phyloP scores from a whole-genome alignment of 2,113 vertebrate genomes.

The Dasyprocta punctata region DNA sequence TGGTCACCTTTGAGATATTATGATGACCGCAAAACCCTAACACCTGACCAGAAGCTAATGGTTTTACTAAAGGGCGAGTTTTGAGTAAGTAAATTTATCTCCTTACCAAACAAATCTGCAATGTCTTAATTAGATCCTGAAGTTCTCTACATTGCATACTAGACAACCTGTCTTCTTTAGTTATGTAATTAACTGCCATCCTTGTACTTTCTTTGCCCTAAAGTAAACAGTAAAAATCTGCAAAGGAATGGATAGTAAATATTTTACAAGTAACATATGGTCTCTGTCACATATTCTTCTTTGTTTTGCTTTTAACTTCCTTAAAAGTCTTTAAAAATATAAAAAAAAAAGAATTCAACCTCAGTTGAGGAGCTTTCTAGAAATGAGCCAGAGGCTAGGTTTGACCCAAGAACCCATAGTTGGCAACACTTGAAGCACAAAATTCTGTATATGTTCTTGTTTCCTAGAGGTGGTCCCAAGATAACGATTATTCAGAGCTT shows the following conservation, averaged over 20 bases:
- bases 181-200: background rate
- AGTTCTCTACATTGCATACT: background rate
- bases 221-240: background rate
- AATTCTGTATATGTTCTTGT: background rate
- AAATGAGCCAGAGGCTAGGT: background rate
- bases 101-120: background rate
- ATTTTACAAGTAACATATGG: background rate
- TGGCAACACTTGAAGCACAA: background rate
- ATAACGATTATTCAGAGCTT: background rate
- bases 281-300: background rate
- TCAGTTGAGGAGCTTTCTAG: background rate
- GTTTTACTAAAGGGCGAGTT: background rate
- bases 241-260: background rate
- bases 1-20: background rate
- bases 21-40: background rate
- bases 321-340: background rate
- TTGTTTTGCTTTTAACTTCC: background rate
- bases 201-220: background rate
- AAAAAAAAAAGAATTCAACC: background rate
- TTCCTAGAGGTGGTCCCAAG: background rate
- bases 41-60: constrained; percentile 24
- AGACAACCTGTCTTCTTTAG: background rate
- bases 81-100: constrained; percentile 11
- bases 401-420: background rate
- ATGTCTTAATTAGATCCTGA: background rate